Evolutionary conservation across 2,113 vertebrate species (phyloP).

Genomic region (Dascyllus trimaculatus): DNA sequence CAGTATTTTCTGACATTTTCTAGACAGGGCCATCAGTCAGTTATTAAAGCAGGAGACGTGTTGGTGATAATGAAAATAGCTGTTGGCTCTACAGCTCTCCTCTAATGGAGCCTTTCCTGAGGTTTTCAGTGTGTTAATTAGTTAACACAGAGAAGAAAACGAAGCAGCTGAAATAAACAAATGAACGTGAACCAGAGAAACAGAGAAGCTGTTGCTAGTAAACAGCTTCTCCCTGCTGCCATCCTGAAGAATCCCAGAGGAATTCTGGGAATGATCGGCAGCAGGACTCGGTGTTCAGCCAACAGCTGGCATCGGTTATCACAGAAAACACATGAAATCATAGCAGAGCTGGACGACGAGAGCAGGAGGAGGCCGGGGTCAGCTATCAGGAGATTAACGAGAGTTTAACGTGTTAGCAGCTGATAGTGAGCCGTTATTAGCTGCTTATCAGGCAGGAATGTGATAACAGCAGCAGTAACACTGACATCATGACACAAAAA

Average conservation of each 20-base stretch:
- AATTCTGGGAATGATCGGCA: constrained; percentile 57
- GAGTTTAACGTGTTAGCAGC: not conserved
- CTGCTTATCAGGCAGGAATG: constrained; percentile 19
- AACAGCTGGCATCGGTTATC: constrained; percentile 37
- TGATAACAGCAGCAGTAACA: not conserved
- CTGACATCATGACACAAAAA: not conserved
- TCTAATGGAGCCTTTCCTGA: too few species aligned
- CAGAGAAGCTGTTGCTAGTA: too few species aligned
- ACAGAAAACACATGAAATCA: constrained; percentile 16
- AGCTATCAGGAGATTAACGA: not conserved
- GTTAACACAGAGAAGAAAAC: too few species aligned
- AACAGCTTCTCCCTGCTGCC: not conserved
- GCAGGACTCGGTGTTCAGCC: constrained; percentile 16
- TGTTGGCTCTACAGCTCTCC: too few species aligned
- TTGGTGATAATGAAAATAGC: too few species aligned
- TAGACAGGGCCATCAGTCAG: too few species aligned
- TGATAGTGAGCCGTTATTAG: not conserved
- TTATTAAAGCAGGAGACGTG: too few species aligned
- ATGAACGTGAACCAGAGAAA: too few species aligned
- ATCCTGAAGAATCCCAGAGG: constrained; percentile 11
- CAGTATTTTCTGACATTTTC: too few species aligned
- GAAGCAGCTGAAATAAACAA: too few species aligned
- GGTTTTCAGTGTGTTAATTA: too few species aligned
- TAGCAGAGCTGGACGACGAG: not conserved
- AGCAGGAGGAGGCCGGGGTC: not conserved